phyloP scores from a whole-genome alignment of 2,888 invertebrate species.

The Heliothis peltigera region DNA sequence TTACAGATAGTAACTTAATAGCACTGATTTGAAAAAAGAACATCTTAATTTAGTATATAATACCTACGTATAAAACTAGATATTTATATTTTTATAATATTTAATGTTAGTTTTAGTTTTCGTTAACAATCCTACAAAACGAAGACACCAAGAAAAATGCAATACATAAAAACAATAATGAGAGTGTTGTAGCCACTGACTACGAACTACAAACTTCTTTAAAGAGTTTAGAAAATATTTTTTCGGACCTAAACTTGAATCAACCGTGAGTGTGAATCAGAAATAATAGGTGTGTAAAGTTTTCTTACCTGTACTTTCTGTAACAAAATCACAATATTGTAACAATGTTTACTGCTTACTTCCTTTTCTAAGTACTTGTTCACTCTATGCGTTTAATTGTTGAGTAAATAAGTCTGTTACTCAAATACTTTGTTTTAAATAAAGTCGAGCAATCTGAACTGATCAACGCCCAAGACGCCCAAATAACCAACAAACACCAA shows the following conservation, averaged over 20 bases:
- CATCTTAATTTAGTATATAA: too few relatives aligned
- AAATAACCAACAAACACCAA: constrained; percentile 1
- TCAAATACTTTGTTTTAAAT: neutral
- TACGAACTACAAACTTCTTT: too few relatives aligned
- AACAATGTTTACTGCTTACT: neutral
- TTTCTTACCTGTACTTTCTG: neutral
- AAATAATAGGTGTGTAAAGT: constrained; percentile 1
- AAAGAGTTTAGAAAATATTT: neutral
- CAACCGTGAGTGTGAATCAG: neutral
- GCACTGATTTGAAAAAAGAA: too few relatives aligned
- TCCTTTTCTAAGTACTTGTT: too few relatives aligned
- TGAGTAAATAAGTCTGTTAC: neutral
- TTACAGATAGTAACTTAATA: too few relatives aligned
- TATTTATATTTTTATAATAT: too few relatives aligned
- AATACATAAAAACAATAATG: too few relatives aligned
- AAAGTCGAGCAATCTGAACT: neutral
- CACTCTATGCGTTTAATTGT: neutral
- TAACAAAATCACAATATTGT: neutral
- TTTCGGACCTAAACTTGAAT: neutral
- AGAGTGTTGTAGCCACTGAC: too few relatives aligned
- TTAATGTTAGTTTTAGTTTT: too few relatives aligned
- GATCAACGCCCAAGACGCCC: constrained; percentile 37
- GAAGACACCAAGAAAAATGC: too few relatives aligned
- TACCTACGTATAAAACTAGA: too few relatives aligned
- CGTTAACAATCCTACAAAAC: too few relatives aligned